A percentile compares a stretch with the other conserved stretches of the same genome.
These are phyloP conservation scores for Alloscopus bannaensis DNA, from an alignment of 2,888 invertebrate genomes.

Conservation along the genomic window DNA sequence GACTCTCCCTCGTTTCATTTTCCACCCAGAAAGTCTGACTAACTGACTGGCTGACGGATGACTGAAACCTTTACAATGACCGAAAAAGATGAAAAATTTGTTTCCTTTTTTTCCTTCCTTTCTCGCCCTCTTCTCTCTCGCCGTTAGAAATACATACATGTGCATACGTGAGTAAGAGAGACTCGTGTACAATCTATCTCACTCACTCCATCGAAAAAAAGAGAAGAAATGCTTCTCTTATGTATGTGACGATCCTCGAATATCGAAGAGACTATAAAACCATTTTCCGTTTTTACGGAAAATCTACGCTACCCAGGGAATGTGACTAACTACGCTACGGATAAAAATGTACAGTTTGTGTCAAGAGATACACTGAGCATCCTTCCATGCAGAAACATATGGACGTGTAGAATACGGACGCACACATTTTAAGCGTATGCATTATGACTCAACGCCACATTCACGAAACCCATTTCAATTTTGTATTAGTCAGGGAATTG, in stretches of 20 bases:
- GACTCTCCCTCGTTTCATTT: slow-evolving; percentile 44
- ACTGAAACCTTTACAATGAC: slow-evolving; percentile 61
- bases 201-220: no score
- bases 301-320: no score
- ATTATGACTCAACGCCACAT: slow-evolving; percentile 56
- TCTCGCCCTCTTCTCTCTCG: slow-evolving; percentile 8
- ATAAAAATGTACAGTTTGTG: background rate
- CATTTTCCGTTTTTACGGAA: no score
- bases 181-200: slow-evolving; percentile 52
- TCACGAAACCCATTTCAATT: slow-evolving; percentile 60
- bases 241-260: no score
- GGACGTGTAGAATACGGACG: no score
- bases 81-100: slow-evolving; percentile 61
- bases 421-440: no score
- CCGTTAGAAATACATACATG: background rate
- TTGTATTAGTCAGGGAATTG: slow-evolving; percentile 59
- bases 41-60: slow-evolving; percentile 56
- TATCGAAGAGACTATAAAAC: no score
- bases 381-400: no score
- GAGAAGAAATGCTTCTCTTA: no score
- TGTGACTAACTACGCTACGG: no score
- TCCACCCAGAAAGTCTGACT: slow-evolving; percentile 33
- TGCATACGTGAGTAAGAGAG: slow-evolving; percentile 6
- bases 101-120: slow-evolving; percentile 38
- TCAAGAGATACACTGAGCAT: no score